Evolutionary conservation across 1,140 invertebrate species (phyloP).

Genomic region (Steinernema khuongi): DNA sequence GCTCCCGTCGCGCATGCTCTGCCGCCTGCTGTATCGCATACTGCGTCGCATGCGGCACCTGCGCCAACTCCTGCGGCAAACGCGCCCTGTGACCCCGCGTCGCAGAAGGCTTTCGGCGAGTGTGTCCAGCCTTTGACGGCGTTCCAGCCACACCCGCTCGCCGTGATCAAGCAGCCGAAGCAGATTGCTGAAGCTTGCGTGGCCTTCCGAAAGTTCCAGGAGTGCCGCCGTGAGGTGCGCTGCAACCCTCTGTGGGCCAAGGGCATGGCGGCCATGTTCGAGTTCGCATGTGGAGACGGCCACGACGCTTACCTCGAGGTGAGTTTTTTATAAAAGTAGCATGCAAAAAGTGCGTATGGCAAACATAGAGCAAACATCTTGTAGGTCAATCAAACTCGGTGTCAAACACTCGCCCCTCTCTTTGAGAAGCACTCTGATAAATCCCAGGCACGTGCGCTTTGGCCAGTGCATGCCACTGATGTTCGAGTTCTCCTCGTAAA

Average conservation of each 20-base stretch:
- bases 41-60: slow-evolving; percentile 26
- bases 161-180: slow-evolving; percentile 52
- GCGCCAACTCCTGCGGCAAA: neutral
- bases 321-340: neutral
- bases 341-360: neutral
- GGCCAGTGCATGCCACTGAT: too few species aligned
- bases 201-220: slow-evolving; percentile 49
- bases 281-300: slow-evolving; percentile 51
- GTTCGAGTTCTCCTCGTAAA: too few species aligned
- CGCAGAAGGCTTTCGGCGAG: slow-evolving; percentile 46
- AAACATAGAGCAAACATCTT: neutral
- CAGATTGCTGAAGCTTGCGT: slow-evolving; percentile 52
- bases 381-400: too few species aligned
- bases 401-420: too few species aligned
- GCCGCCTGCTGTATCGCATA: slow-evolving; percentile 15
- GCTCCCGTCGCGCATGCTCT: slow-evolving; percentile 40
- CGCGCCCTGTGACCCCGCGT: slow-evolving; percentile 25
- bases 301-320: slow-evolving; percentile 40
- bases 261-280: slow-evolving; percentile 57
- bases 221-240: slow-evolving; percentile 35
- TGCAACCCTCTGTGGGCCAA: slow-evolving; percentile 49
- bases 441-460: too few species aligned
- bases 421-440: too few species aligned
- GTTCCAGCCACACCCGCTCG: slow-evolving; percentile 54
- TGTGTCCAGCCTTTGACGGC: slow-evolving; percentile 52